These are phyloP conservation scores for Tetragonisca angustula DNA, from an alignment of 2,888 invertebrate species.

Conservation along the genomic window DNA sequence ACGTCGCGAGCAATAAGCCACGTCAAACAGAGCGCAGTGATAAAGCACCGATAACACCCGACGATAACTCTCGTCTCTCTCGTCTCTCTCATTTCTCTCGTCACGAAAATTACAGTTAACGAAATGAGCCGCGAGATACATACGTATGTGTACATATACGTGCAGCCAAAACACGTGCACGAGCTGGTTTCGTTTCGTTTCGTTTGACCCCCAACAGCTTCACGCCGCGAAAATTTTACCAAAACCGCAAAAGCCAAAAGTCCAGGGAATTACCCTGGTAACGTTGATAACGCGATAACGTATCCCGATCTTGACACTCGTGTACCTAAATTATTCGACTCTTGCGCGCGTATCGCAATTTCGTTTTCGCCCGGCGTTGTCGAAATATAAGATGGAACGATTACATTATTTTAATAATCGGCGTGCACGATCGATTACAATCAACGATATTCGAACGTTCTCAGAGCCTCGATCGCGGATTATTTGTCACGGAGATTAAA, in stretches of 20 bases:
- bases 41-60: conserved; percentile 70
- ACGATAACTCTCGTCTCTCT: conserved; percentile 59
- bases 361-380: neutral
- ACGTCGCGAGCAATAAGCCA: conserved; percentile 68
- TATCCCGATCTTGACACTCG: conserved; percentile 22
- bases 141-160: too few relatives aligned
- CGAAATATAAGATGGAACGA: neutral
- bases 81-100: conserved; percentile 10
- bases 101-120: conserved; percentile 49
- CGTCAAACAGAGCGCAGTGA: conserved; percentile 74
- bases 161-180: too few relatives aligned
- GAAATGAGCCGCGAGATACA: conserved; percentile 24
- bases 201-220: conserved; percentile 34
- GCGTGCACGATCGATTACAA: neutral
- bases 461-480: neutral
- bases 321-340: conserved; percentile 1
- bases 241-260: conserved; percentile 14
- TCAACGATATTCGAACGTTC: neutral
- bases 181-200: conserved; percentile 34
- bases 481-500: too few relatives aligned
- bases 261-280: conserved; percentile 37
- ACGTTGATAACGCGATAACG: conserved; percentile 42
- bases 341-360: neutral
- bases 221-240: conserved; percentile 6
- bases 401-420: neutral